These are phyloP conservation scores for Eudasyphora cyanicolor DNA, from an alignment of 2,888 invertebrate genomes.

Conservation along the genomic window DNA sequence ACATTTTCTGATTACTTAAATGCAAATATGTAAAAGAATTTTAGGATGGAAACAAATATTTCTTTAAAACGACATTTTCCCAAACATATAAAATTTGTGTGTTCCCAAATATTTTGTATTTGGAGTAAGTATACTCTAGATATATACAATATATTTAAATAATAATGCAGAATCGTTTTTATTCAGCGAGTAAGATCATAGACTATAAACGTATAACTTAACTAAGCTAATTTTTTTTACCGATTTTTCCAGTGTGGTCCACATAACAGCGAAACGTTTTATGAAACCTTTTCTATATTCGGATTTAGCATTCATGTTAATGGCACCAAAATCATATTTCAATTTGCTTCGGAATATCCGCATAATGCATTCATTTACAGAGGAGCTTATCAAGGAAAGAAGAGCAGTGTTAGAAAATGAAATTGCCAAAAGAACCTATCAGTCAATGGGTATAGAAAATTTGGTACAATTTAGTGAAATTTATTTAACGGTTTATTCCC, in stretches of 20 bases:
- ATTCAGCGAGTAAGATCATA: no score
- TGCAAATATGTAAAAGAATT: no score
- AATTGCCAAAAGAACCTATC: not conserved
- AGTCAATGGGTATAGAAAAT: not conserved
- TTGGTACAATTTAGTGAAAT: not conserved
- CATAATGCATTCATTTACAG: conserved; percentile 58
- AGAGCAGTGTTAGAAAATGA: conserved; percentile 59
- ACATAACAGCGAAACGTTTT: conserved; percentile 43
- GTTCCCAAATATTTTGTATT: no score
- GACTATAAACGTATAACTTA: no score
- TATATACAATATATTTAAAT: no score
- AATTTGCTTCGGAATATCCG: conserved; percentile 35
- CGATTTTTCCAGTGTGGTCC: conserved; percentile 36
- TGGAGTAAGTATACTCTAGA: no score
- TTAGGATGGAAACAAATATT: no score
- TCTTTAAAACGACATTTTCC: no score
- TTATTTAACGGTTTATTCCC: not conserved
- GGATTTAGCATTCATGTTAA: conserved; percentile 33
- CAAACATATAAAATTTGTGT: no score
- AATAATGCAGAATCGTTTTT: no score
- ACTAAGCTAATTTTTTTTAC: conserved; percentile 6
- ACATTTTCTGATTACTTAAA: no score
- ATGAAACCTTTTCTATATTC: conserved; percentile 45
- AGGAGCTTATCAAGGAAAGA: conserved; percentile 64
- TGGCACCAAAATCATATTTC: conserved; percentile 23